phyloP scores from a whole-genome alignment of 2,797 vertebrate species.

The Clarias laeviceps region DNA sequence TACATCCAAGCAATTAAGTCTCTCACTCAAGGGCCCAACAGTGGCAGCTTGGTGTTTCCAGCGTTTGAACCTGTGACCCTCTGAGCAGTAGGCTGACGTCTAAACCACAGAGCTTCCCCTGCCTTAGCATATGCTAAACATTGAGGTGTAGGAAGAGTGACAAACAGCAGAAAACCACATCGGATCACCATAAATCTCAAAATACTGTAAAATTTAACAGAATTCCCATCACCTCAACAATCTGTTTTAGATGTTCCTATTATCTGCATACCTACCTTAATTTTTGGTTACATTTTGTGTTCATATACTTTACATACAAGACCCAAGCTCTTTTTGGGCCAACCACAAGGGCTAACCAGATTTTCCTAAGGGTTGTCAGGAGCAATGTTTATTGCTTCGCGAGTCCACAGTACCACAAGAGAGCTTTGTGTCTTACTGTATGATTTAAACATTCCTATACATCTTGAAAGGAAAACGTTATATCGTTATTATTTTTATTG shows the following conservation, averaged over 20 bases:
- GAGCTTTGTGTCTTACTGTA: background rate
- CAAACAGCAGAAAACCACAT: background rate
- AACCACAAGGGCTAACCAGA: background rate
- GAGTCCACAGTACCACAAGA: background rate
- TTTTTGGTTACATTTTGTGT: too few species aligned
- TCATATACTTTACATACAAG: background rate
- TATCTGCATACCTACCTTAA: too few species aligned
- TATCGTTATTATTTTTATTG: background rate
- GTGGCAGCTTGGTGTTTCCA: too few species aligned
- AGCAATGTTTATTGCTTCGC: background rate
- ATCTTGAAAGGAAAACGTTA: background rate
- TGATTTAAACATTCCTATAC: constrained; percentile 15
- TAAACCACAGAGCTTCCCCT: too few species aligned
- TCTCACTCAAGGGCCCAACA: too few species aligned
- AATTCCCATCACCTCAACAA: too few species aligned
- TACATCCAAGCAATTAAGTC: too few species aligned
- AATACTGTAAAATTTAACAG: too few species aligned
- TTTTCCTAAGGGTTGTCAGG: background rate
- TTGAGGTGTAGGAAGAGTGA: background rate
- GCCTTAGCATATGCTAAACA: background rate
- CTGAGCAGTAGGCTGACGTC: too few species aligned
- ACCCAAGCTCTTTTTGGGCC: background rate
- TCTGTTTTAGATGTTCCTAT: too few species aligned
- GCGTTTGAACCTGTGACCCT: too few species aligned
- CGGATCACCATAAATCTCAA: background rate